Base-by-base conservation (phyloP, 2,797 vertebrate genomes). In the Meriones psammophilus region DNA sequence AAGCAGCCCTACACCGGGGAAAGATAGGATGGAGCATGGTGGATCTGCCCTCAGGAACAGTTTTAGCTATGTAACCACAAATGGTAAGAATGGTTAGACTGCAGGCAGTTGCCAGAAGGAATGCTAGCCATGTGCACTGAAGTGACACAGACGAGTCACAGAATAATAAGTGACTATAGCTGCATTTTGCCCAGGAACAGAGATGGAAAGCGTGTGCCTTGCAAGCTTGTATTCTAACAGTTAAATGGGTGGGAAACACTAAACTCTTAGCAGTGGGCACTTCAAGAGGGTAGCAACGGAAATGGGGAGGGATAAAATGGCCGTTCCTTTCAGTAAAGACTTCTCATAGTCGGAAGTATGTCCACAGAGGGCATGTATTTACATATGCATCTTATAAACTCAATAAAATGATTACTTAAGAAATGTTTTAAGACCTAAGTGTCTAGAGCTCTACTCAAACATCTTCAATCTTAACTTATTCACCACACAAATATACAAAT, bases 381-480 rank as follows among this genome's bases (percentile, higher is more conserved):
- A 69, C 66, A 86, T 14, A 8, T 22, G 42, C 6, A 89, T n/a
- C 92, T 97, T 92, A 89, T 56, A 92, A 89, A 88, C 4, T 30
- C 33, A 71, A 89, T 22, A 18, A 77, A 79, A 64, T 68, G 54
- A 93, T 71, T 81, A 80, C 64, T 90, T 81, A 64, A 54, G 50
- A 74, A 92, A 91, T 83, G 42, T 56, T 60, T 33, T 89, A 91
- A 93, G 64, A 84, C 5, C 12, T 36, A 60, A 68, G 54, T 93
- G 68, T 88, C 87, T 26, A 20, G 33, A 20, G 87, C 80, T 54
- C 14, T 42, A 85, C 0, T 81, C 22, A 89, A 92, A 9, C 42
- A 60, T 60, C 77, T 69, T 81, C 77, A 92, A 1, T 69, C 74
- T 66, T 89, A 91, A 88, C 9, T 73, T 50, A 66, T 56, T 84